Evolutionary conservation across 2,888 invertebrate species (phyloP), one percentile per base, ranked within the genome.

Genomic region (Campoplex nolae): DNA sequence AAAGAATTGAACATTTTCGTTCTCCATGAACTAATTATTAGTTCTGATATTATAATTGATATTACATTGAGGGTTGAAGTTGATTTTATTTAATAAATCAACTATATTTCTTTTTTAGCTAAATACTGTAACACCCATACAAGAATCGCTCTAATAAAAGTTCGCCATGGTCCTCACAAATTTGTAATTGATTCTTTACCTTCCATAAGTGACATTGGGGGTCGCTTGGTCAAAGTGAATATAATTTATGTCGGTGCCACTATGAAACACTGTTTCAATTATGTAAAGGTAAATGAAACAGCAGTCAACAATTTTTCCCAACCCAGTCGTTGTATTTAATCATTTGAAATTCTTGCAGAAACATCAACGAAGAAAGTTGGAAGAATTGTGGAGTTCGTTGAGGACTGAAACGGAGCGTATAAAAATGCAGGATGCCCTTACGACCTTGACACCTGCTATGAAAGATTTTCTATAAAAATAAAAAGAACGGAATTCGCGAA

Each of bases 111-210:
- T 42, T 11, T 86, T 89, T 9, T 96, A 92, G 96, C 97, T 38
- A 97, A 97, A 95, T 98, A 98, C 94, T 97, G 97, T 92, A 98
- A 98, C 94, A 96, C 96, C 89, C 95, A 96, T 84, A 98, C 98
- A 0, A 96, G 96, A 94, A 96, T 97, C 90, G 97, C 97, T 0
- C 95, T 98, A 51, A 95, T 98, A 75, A 95, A 97, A 91, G 95
- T 96, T 28, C 95, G 97, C 76, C 97, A 97, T 93, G 97, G 97
- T 0, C 97, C 97, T 3, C 97, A 98, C 92, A 96, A 95, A 91
- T 96, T 97, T 93, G 95, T 98, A 0, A 95, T 96, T 0, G 97
- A 97, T 91, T 95, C 96, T 85, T 91, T 98, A 88, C 97, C 98
- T 18, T 95, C 96, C 89, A 95, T 98, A 76, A 97, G 95, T n/a